Evolutionary conservation across 2,888 invertebrate genomes (phyloP).

Genomic region (Rhimphoctona megacephalus): DNA sequence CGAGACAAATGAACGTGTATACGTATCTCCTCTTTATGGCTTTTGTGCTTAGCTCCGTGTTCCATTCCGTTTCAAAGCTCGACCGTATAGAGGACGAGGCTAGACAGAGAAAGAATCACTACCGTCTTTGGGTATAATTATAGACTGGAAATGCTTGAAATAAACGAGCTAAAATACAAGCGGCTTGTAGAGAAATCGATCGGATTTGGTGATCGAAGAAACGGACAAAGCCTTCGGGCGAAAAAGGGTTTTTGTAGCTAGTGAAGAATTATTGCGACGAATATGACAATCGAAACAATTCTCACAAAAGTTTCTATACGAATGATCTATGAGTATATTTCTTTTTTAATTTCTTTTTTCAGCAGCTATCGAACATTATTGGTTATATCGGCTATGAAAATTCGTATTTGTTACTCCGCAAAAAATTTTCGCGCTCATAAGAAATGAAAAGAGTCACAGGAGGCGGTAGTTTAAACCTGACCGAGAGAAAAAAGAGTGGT

Average conservation of each 20-base stretch:
- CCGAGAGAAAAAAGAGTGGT: slow-evolving; percentile 42
- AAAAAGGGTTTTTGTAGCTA: slow-evolving; percentile 4
- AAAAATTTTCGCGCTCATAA: slow-evolving; percentile 60
- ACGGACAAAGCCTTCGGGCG: slow-evolving; percentile 30
- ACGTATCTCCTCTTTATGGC: not conserved
- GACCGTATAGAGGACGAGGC: not conserved
- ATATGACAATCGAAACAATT: slow-evolving; percentile 18
- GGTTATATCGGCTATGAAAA: slow-evolving; percentile 70
- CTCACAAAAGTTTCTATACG: slow-evolving; percentile 8
- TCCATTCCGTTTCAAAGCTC: not conserved
- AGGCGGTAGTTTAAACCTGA: slow-evolving; percentile 44
- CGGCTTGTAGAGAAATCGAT: slow-evolving; percentile 51
- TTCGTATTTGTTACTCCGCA: slow-evolving; percentile 65
- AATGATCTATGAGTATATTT: not conserved
- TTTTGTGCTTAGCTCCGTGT: not conserved
- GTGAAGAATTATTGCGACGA: slow-evolving; percentile 3
- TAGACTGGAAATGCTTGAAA: slow-evolving; percentile 45
- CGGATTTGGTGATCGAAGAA: slow-evolving; percentile 47
- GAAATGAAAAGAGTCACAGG: slow-evolving; percentile 31
- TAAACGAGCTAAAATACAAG: slow-evolving; percentile 37
- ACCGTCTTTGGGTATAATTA: slow-evolving; percentile 55
- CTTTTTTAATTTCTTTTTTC: not conserved
- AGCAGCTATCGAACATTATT: slow-evolving; percentile 41
- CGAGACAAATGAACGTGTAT: slow-evolving; percentile 46
- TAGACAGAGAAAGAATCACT: slow-evolving; percentile 30